phyloP scores from a whole-genome alignment of 2,113 vertebrate genomes.

The Petaurus breviceps region DNA sequence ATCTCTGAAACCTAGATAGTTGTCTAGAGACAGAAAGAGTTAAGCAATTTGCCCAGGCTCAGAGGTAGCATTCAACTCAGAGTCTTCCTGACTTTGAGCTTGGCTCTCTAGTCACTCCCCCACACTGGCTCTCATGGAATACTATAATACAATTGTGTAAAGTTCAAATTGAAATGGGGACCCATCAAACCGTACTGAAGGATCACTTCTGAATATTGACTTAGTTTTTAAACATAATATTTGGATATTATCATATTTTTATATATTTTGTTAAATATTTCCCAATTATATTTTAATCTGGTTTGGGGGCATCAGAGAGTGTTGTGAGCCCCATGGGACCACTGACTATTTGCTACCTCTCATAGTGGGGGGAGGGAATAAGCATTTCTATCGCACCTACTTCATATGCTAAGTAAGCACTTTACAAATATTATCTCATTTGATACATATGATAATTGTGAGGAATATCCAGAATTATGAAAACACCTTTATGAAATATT shows the following conservation, averaged over 20 bases:
- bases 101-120: neutral
- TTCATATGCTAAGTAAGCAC: neutral
- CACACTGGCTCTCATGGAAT: neutral
- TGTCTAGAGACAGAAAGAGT: neutral
- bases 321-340: neutral
- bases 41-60: neutral
- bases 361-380: neutral
- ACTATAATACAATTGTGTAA: neutral
- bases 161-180: neutral
- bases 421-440: neutral
- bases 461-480: neutral
- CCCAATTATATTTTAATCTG: neutral
- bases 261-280: neutral
- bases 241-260: neutral
- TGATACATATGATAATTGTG: neutral
- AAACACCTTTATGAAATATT: neutral
- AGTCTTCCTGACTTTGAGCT: neutral
- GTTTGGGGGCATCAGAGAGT: neutral
- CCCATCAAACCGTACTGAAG: neutral
- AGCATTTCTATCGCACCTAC: neutral
- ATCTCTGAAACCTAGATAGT: neutral
- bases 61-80: neutral
- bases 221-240: neutral
- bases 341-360: neutral
- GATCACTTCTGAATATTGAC: neutral